A percentile compares a stretch with the other conserved stretches of the same genome.
Evolutionary conservation across 2,113 vertebrate species (phyloP).

Genomic region (Tricholaema leucomelas): DNA sequence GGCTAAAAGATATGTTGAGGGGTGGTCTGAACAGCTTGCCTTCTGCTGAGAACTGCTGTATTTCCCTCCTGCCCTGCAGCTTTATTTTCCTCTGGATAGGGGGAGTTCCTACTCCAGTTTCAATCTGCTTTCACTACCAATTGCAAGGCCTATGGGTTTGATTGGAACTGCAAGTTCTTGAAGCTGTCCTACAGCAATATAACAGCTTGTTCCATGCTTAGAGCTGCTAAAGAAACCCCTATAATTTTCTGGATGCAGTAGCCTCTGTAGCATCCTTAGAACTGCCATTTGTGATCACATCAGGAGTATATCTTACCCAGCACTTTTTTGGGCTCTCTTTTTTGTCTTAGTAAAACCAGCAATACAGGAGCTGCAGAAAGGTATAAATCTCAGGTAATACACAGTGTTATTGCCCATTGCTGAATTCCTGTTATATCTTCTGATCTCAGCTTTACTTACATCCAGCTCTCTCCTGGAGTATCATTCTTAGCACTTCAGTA

Average conservation of each 20-base stretch:
- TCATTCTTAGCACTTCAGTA: neutral
- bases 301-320: neutral
- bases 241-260: neutral
- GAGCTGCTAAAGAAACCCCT: neutral
- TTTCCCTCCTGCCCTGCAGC: neutral
- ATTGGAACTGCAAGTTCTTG: neutral
- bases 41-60: neutral
- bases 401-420: neutral
- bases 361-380: neutral
- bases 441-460: slow-evolving; percentile 17
- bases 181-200: neutral
- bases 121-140: neutral
- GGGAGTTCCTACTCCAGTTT: neutral
- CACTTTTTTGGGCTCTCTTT: neutral
- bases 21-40: neutral
- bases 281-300: neutral
- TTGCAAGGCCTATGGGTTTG: neutral
- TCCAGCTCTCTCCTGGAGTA: slow-evolving; percentile 13
- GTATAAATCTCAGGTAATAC: slow-evolving; percentile 33
- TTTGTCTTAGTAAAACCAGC: neutral
- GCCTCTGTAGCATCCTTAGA: neutral
- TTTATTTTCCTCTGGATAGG: neutral
- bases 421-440: slow-evolving; percentile 20
- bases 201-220: neutral
- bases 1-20: neutral